Conservation (phyloP, 1,140 invertebrate species). For the Melitaea cinxia region DNA sequence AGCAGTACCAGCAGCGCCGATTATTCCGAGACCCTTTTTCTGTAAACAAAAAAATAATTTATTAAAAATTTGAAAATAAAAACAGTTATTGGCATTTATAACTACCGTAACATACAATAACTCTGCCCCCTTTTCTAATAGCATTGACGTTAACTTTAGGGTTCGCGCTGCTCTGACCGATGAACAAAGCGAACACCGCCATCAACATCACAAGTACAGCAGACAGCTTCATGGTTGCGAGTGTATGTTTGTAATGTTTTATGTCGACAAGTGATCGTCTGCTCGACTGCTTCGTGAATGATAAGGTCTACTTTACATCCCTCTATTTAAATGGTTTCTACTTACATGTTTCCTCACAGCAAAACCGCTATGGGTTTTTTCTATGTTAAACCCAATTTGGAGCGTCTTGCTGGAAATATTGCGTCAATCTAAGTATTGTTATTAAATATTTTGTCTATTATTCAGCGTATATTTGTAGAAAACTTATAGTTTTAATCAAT, state of each 20-base stretch:
- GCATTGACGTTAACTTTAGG: constrained; percentile 44
- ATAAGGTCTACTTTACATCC: not conserved
- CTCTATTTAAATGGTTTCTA: constrained; percentile 4
- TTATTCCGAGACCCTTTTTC: constrained; percentile 41
- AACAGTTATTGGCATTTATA: too few species aligned
- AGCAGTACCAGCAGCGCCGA: constrained; percentile 39
- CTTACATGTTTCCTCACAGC: not conserved
- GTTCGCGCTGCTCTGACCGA: constrained; percentile 28
- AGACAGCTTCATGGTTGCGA: constrained; percentile 9
- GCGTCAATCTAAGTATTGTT: too few species aligned
- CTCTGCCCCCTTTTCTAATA: constrained; percentile 45
- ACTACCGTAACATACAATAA: constrained; percentile 56
- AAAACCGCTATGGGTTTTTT: too few species aligned
- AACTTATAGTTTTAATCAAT: too few species aligned
- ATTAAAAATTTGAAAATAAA: too few species aligned
- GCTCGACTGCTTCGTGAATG: not conserved
- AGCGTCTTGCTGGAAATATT: too few species aligned
- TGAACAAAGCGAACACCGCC: constrained; percentile 43
- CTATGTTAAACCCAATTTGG: too few species aligned
- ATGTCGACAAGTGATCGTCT: not conserved
- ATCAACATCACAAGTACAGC: constrained; percentile 41
- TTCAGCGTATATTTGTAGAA: too few species aligned
- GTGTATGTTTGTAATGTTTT: not conserved
- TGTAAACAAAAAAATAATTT: constrained; percentile 36
- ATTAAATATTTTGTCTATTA: too few species aligned